Percentiles rank a stretch among this genome's conserved stretches.
These are phyloP conservation scores for Diadophis punctatus DNA, from an alignment of 2,113 vertebrate species.

Conservation along the genomic window DNA sequence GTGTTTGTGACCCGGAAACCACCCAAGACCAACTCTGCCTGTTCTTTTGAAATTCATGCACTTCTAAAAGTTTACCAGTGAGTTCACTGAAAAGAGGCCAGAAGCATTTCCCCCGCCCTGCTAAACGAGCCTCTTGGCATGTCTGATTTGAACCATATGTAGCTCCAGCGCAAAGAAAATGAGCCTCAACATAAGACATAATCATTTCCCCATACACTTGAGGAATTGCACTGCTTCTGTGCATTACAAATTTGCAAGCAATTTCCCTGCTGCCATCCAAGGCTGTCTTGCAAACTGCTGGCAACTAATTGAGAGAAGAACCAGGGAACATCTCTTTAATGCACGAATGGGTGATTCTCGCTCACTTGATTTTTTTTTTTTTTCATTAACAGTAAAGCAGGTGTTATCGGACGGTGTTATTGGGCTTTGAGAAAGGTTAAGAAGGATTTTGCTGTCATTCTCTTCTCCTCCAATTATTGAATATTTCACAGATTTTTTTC, in stretches of 20 bases:
- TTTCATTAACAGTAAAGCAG: conserved; percentile 75
- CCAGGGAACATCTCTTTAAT: conserved; percentile 41
- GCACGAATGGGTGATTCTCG: conserved; percentile 50
- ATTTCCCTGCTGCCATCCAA: conserved; percentile 71
- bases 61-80: conserved; percentile 21
- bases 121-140: conserved; percentile 28
- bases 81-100: conserved; percentile 13
- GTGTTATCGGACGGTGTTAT: conserved; percentile 68
- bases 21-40: conserved; percentile 33
- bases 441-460: conserved; percentile 59
- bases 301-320: conserved; percentile 66
- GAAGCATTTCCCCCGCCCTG: background rate
- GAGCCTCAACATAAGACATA: conserved; percentile 50
- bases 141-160: conserved; percentile 53
- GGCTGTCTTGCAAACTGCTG: conserved; percentile 60
- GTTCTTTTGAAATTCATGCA: conserved; percentile 22
- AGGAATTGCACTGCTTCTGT: conserved; percentile 63
- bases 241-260: conserved; percentile 66
- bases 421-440: conserved; percentile 70
- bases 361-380: conserved; percentile 71
- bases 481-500: conserved; percentile 58
- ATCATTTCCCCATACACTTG: conserved; percentile 57
- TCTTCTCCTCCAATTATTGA: conserved; percentile 59
- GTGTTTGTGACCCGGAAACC: conserved; percentile 23
- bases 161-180: conserved; percentile 45